A percentile compares a stretch with the other conserved stretches of the same genome.
These are phyloP conservation scores for Peromyscus eremicus DNA, from an alignment of 2,797 vertebrate genomes.

Conservation along the genomic window DNA sequence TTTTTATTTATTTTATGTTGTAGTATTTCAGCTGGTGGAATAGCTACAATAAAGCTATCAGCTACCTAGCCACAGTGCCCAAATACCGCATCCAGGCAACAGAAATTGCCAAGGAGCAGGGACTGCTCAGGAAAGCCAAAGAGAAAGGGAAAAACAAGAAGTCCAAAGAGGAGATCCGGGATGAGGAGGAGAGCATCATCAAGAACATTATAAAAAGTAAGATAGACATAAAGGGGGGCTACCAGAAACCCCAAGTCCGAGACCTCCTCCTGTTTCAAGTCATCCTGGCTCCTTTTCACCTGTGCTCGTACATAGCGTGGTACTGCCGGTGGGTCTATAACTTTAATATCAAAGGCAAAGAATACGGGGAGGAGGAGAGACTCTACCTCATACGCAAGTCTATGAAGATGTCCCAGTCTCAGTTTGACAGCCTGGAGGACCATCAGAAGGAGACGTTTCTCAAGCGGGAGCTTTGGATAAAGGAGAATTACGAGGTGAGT, in stretches of 20 bases:
- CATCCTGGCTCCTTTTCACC: constrained; percentile 93
- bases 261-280: constrained; percentile 97
- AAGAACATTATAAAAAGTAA: constrained; percentile 98
- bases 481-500: constrained; percentile 95
- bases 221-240: constrained; percentile 98
- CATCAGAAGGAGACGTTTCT: constrained; percentile 91
- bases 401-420: constrained; percentile 97
- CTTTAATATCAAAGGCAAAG: constrained; percentile 94
- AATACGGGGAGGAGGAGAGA: constrained; percentile 95
- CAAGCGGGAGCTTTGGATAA: constrained; percentile 94
- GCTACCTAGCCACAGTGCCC: constrained; percentile 96
- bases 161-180: constrained; percentile 96
- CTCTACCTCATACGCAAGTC: constrained; percentile 95
- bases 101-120: constrained; percentile 96
- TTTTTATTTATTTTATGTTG: constrained; percentile 79
- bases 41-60: constrained; percentile 98
- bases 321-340: constrained; percentile 94
- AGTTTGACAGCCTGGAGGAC: constrained; percentile 97
- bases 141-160: constrained; percentile 96
- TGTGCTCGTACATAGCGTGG: constrained; percentile 93
- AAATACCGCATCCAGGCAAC: constrained; percentile 97
- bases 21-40: constrained; percentile 99
- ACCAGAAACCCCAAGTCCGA: constrained; percentile 95
- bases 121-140: constrained; percentile 94
- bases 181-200: constrained; percentile 97